Evolutionary conservation across 2,113 vertebrate genomes (phyloP).

Genomic region (Datnioides undecimradiatus): DNA sequence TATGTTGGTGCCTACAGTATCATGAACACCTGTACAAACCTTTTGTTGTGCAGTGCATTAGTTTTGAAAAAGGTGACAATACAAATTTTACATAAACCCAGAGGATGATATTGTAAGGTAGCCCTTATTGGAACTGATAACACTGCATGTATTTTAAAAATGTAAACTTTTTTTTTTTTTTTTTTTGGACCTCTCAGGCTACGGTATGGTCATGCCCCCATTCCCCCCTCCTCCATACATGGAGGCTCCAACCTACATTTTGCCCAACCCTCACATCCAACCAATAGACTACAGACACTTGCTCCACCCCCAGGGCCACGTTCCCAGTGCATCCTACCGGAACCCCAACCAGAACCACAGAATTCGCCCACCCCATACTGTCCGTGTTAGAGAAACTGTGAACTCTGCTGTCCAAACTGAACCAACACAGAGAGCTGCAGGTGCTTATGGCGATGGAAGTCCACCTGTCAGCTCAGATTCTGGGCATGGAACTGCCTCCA

Average conservation of each 20-base stretch:
- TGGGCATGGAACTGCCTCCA: conserved; percentile 54
- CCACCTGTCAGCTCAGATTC: conserved; percentile 60
- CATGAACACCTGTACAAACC: background rate
- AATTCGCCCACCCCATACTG: conserved; percentile 5
- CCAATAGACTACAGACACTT: conserved; percentile 71
- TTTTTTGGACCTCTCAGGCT: conserved; percentile 60
- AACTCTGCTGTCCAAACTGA: conserved; percentile 78
- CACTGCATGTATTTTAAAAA: background rate
- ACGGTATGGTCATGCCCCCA: conserved; percentile 70
- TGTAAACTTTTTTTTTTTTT: background rate
- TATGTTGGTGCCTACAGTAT: background rate
- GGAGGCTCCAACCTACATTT: conserved; percentile 71
- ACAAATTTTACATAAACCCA: too few relatives aligned
- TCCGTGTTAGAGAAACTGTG: conserved; percentile 17
- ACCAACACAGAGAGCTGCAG: background rate
- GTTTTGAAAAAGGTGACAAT: too few relatives aligned
- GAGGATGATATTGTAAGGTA: background rate
- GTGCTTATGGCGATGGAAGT: background rate
- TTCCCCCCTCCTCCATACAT: conserved; percentile 65
- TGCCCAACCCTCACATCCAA: conserved; percentile 68
- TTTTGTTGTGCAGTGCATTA: too few relatives aligned
- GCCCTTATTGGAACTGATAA: too few relatives aligned
- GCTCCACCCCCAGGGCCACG: conserved; percentile 44
- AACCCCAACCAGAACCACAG: conserved; percentile 54
- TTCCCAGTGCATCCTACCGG: conserved; percentile 20